Base-by-base conservation (phyloP, 1,140 invertebrate genomes). In the Archivesica marissinica region DNA sequence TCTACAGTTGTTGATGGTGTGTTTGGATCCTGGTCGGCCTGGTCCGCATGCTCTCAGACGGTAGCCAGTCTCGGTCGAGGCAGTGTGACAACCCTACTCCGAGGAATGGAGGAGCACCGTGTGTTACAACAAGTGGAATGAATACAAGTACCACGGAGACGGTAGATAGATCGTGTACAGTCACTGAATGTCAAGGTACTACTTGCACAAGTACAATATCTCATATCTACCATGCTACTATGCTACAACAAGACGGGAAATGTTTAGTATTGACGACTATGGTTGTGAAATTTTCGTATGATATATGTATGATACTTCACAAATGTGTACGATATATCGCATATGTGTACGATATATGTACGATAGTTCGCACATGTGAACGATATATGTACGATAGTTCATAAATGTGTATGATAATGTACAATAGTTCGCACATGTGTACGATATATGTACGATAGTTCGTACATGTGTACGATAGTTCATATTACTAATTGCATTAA, bases 41-140 rank as follows among this genome's bases (percentile, higher is more conserved):
- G 77, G 77, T 20, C 23, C 11, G 39, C n/a, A 28, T 79, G 77
- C 66, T 97, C 96, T 33, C 30, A 35, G 0, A 79, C 77, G 98
- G 98, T 0, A 95, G 96, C 52, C 95, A 96, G 11, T 96, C 96
- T 70, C 95, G 97, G 9, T 95, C 30, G 2, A 50, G 80, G 15
- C 6, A 15, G 0, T 83, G 80, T 83, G 54, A 83, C 30, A 56
- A 41, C 7, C 80, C 80, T 25, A 25, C 80, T 13, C 80, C 80
- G 1, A 4, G 17, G 13, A 59, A 75, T n/a, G 80, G 80, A 20
- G 80, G 80, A 4, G 28, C 17, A 1, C 23, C 1, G 6, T 83
- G 80, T 50, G 2, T 33, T 17, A 4, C 17, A 23, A n/a, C 50
- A 52, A n/a, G 50, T 52, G 50, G 50, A n/a, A 23, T 15, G 3